Base-by-base conservation (phyloP, 2,888 invertebrate species). In the Noctuana brunneofusca region DNA sequence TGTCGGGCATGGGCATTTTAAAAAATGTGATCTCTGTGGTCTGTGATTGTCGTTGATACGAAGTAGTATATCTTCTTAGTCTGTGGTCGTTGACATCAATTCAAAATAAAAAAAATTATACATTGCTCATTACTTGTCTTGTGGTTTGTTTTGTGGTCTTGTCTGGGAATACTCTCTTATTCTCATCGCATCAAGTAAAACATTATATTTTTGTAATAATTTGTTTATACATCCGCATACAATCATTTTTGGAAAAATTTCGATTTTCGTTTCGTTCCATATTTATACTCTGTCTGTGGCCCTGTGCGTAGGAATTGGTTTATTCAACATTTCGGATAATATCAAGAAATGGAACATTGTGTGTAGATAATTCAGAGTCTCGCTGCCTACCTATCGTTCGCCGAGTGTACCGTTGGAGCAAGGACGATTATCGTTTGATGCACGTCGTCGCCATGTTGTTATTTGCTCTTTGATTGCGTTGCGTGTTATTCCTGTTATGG, bases 361-460 rank as follows among this genome's bases (percentile, higher is more conserved):
- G 30, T 30, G 58, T 38, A 24, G 52, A 35, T 35, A 58, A 38
- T 43, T 20, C 18, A 48, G 35, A 43, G 6, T 16, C 53, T 50
- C 52, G 35, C 41, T 18, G 22, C 8, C 14, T 58, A 32, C 30
- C 27, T 58, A 41, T 30, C 22, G 32, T 30, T 57, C 20, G 55
- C 3, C 30, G 41, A 14, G 38, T 46, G 43, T 62, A 59, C 59
- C 49, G 43, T 67, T 58, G 48, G 41, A 54, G 58, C 63, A 66
- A 66, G 66, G 67, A 66, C 65, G 65, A 66, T 50, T 60, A 49
- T 62, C 68, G 54, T 68, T 67, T 55, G 64, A 73, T 76, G 71
- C 66, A 72, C 60, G 55, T 67, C 74, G 87, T 80, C 89, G 90
- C 90, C 89, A 89, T 90, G 89, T 89, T 90, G 88, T 85, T 88